These are phyloP conservation scores for Hydropsyche tenuis DNA, from an alignment of 1,140 invertebrate genomes.

Conservation along the genomic window DNA sequence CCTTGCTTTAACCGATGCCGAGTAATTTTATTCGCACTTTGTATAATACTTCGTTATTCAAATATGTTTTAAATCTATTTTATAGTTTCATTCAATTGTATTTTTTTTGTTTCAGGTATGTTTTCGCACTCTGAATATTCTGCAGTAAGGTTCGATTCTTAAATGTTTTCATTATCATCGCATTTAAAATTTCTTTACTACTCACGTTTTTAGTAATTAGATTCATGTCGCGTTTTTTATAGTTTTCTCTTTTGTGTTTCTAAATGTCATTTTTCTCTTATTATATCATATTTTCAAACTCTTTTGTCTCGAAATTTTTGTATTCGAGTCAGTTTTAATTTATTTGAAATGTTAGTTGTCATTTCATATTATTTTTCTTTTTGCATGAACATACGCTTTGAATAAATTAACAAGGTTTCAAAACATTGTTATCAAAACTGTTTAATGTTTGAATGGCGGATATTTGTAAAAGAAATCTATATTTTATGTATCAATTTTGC, in stretches of 20 bases:
- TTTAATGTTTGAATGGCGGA: no score
- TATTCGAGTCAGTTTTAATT: background rate
- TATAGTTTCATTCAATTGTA: background rate
- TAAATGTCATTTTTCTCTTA: background rate
- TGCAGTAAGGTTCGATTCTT: background rate
- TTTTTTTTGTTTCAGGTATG: constrained; percentile 11
- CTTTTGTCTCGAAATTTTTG: background rate
- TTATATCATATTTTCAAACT: background rate
- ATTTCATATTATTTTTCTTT: no score
- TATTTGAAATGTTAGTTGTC: background rate
- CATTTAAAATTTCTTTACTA: background rate
- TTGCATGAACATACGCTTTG: no score
- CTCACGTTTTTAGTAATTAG: background rate
- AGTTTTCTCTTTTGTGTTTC: background rate
- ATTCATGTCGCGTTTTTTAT: background rate
- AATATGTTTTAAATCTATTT: no score
- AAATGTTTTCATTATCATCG: background rate
- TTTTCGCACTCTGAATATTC: background rate
- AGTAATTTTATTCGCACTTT: background rate
- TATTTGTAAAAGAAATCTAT: no score
- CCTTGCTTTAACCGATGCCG: constrained; percentile 7
- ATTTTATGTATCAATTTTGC: no score
- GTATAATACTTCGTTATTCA: background rate
- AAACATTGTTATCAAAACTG: no score
- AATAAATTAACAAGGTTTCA: no score